phyloP scores from a whole-genome alignment of 2,888 invertebrate genomes.

The Seira musarum region DNA sequence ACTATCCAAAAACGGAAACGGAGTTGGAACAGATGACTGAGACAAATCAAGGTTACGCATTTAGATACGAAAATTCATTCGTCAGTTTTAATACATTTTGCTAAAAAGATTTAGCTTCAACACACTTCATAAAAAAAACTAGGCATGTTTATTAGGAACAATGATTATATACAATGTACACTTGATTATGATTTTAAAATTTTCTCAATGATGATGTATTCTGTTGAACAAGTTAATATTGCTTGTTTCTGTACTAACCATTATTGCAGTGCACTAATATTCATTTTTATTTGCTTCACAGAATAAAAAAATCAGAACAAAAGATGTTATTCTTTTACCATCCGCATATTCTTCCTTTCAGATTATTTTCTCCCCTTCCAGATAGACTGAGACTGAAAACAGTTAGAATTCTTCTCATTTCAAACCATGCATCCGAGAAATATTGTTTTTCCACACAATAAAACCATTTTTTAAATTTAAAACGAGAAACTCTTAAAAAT shows the following conservation, averaged over 20 bases:
- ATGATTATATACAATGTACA: too few relatives aligned
- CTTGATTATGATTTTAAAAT: neutral
- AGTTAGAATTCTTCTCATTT: neutral
- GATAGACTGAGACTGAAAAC: too few relatives aligned
- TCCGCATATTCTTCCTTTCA: conserved; percentile 3
- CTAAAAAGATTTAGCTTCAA: too few relatives aligned
- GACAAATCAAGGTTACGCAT: neutral
- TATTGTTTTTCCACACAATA: conserved; percentile 40
- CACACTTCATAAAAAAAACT: neutral
- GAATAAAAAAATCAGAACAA: neutral
- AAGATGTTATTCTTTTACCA: neutral
- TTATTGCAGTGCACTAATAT: neutral
- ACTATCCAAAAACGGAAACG: too few relatives aligned
- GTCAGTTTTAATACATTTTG: too few relatives aligned
- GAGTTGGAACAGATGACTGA: neutral
- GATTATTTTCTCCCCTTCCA: conserved; percentile 15
- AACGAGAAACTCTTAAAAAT: neutral
- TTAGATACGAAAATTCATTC: too few relatives aligned
- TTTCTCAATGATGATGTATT: neutral
- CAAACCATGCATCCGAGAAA: conserved; percentile 10
- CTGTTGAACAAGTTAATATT: conserved; percentile 33
- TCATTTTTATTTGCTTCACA: neutral
- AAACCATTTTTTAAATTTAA: conserved; percentile 28
- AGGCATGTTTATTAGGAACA: neutral
- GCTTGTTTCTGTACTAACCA: conserved; percentile 20